Evolutionary conservation across 1,140 invertebrate genomes (phyloP).

Genomic region (Anagrus nilaparvatae): DNA sequence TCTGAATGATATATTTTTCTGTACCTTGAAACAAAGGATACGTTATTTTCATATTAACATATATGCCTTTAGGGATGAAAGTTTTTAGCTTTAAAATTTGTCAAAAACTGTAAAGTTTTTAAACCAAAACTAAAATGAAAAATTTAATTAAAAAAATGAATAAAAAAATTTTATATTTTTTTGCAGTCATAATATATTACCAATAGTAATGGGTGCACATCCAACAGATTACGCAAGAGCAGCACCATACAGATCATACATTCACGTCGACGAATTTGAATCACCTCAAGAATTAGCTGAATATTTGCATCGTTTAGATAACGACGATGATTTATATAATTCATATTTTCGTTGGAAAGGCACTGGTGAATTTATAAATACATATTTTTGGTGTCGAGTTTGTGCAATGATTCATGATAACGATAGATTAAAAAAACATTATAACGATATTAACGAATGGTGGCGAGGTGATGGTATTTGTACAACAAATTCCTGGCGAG

Average conservation of each 20-base stretch:
- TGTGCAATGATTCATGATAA: slow-evolving; percentile 82
- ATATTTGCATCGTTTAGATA: slow-evolving; percentile 75
- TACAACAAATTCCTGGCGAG: slow-evolving; percentile 56
- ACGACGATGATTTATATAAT: slow-evolving; percentile 81
- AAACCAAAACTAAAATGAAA: too few species aligned
- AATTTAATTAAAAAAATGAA: too few species aligned
- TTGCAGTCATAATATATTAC: slow-evolving; percentile 75
- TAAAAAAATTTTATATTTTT: slow-evolving; percentile 12
- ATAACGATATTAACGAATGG: slow-evolving; percentile 77
- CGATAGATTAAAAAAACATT: slow-evolving; percentile 50
- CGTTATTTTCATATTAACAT: too few species aligned
- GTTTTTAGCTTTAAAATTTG: too few species aligned
- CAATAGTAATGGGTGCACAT: slow-evolving; percentile 92
- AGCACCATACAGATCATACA: slow-evolving; percentile 80
- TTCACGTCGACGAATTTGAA: slow-evolving; percentile 91
- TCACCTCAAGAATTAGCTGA: slow-evolving; percentile 73
- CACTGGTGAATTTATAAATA: slow-evolving; percentile 89
- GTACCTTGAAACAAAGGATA: too few species aligned
- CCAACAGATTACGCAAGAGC: slow-evolving; percentile 78
- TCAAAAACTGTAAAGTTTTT: too few species aligned
- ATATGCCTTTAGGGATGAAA: too few species aligned
- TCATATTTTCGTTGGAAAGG: slow-evolving; percentile 86
- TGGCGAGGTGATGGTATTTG: slow-evolving; percentile 70
- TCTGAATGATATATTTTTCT: too few species aligned
- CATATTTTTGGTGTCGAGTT: slow-evolving; percentile 89